Evolutionary conservation across 1,140 invertebrate species (phyloP).

Genomic region (Drosophila trapezifrons): DNA sequence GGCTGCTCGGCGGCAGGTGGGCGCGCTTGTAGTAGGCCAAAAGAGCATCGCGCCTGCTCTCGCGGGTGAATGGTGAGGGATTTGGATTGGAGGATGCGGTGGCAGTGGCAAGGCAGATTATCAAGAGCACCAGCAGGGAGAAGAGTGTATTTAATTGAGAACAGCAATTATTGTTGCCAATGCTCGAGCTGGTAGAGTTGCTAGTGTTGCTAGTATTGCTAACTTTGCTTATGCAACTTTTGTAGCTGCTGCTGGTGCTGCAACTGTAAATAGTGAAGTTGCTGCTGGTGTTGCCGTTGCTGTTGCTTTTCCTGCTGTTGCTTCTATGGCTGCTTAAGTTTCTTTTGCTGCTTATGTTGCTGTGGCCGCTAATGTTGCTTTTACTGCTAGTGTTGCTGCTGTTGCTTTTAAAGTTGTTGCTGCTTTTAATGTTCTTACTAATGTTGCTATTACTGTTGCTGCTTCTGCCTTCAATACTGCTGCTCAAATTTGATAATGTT

Average conservation of each 20-base stretch:
- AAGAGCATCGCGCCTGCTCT: constrained; percentile 64
- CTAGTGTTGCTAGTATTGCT: constrained; percentile 13
- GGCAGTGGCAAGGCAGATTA: constrained; percentile 43
- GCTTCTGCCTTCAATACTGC: background rate
- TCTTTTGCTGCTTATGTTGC: background rate
- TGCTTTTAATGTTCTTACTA: background rate
- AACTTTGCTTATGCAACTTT: constrained; percentile 4
- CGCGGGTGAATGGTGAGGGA: constrained; percentile 14
- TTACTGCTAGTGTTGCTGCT: background rate
- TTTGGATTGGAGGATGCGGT: constrained; percentile 27
- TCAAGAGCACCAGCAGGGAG: constrained; percentile 54
- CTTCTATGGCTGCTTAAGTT: background rate
- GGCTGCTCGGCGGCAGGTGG: constrained; percentile 54
- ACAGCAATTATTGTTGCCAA: constrained; percentile 30
- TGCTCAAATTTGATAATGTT: constrained; percentile 21
- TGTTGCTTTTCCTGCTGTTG: background rate
- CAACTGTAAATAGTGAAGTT: constrained; percentile 4
- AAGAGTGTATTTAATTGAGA: constrained; percentile 50
- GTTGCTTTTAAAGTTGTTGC: constrained; percentile 3
- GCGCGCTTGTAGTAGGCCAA: constrained; percentile 73
- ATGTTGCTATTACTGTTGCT: background rate
- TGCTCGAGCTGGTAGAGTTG: constrained; percentile 25
- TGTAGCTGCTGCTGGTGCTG: constrained; percentile 11
- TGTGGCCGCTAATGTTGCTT: background rate
- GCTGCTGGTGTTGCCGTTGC: background rate